A percentile compares a stretch with the other conserved stretches of the same genome.
phyloP scores from a whole-genome alignment of 2,113 vertebrate genomes.

The Sitta europaea region DNA sequence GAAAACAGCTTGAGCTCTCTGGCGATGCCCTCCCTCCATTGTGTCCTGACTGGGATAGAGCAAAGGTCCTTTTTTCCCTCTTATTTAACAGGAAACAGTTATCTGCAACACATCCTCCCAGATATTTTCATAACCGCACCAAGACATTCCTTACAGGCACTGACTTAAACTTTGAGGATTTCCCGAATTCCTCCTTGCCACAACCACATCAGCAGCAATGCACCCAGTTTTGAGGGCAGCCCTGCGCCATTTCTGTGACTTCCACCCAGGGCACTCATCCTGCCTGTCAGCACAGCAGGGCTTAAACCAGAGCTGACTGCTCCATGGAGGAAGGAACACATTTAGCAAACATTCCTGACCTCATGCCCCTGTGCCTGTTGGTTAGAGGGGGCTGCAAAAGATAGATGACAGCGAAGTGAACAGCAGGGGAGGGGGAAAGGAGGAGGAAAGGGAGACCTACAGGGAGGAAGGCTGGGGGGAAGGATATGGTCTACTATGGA shows the following conservation, averaged over 20 bases:
- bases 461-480: conserved; percentile 40
- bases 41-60: background rate
- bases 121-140: background rate
- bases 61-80: conserved; percentile 17
- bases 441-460: background rate
- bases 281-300: background rate
- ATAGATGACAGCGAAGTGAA: background rate
- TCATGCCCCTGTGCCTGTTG: background rate
- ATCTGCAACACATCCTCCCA: conserved; percentile 32
- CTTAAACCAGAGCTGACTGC: background rate
- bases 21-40: conserved; percentile 26
- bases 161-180: background rate
- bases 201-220: fast-evolving
- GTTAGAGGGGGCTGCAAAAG: background rate
- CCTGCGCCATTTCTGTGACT: background rate
- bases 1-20: background rate
- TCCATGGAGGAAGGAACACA: background rate
- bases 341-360: background rate
- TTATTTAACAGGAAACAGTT: conserved; percentile 25
- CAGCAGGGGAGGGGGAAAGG: background rate
- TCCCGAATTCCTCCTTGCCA: background rate
- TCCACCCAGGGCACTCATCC: background rate
- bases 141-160: background rate
- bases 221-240: background rate
- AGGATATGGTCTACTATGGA: conserved; percentile 46